Percentiles rank a stretch among this genome's conserved stretches.
These are phyloP conservation scores for Leptopterna dolabrata DNA, from an alignment of 2,888 invertebrate genomes.

Conservation along the genomic window DNA sequence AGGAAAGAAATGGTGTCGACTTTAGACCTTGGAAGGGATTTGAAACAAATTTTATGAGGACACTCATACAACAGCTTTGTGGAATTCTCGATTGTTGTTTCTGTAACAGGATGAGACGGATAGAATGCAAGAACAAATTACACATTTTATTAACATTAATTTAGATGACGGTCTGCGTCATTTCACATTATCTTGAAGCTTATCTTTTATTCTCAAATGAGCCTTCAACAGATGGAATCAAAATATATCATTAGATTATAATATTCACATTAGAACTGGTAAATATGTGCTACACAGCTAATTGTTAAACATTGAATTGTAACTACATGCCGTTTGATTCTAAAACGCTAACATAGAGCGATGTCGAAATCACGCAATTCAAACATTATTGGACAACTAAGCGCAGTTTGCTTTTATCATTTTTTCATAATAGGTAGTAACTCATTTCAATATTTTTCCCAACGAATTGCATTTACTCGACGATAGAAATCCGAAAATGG, in stretches of 20 bases:
- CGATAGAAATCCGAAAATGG: background rate
- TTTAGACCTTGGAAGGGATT: too few species aligned
- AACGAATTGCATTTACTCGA: background rate
- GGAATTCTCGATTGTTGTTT: background rate
- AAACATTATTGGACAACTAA: background rate
- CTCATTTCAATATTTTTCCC: background rate
- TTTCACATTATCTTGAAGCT: background rate
- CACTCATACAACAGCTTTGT: background rate
- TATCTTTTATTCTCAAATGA: background rate
- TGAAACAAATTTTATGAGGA: too few species aligned
- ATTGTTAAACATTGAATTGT: too few species aligned
- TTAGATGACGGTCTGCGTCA: background rate
- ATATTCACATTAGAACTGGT: too few species aligned
- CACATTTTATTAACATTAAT: conserved; percentile 43
- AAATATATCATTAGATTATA: too few species aligned
- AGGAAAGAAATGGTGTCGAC: too few species aligned
- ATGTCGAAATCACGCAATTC: background rate
- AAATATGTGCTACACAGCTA: too few species aligned
- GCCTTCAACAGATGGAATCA: background rate
- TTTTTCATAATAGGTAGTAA: background rate
- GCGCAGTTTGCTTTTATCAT: background rate
- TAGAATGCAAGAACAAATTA: conserved; percentile 51
- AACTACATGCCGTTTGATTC: too few species aligned
- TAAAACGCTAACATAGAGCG: too few species aligned
- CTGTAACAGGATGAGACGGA: conserved; percentile 9